phyloP scores from a whole-genome alignment of 2,888 invertebrate species.

The Trichacis sp. region DNA sequence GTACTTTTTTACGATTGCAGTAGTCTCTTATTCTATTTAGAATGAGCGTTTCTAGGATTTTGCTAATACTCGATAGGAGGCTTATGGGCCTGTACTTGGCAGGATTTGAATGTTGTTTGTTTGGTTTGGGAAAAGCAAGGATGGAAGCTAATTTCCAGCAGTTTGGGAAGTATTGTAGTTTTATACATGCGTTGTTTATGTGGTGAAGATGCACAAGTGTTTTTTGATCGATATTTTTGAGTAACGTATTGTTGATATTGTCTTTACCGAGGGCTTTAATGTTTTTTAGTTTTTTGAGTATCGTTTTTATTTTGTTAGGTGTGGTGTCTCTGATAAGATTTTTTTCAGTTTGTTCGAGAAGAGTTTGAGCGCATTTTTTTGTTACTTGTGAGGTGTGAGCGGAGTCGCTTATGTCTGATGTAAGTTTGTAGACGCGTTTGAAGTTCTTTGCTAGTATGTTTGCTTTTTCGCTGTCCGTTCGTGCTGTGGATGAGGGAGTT shows the following conservation, averaged over 20 bases:
- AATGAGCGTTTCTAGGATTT: conserved; percentile 14
- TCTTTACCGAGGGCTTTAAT: conserved; percentile 13
- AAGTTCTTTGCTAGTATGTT: too few relatives aligned
- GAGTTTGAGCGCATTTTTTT: too few relatives aligned
- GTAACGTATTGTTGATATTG: conserved; percentile 5
- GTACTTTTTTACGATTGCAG: neutral
- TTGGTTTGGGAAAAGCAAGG: conserved; percentile 11
- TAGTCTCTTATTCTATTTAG: neutral
- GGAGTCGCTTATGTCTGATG: too few relatives aligned
- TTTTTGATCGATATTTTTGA: conserved; percentile 1
- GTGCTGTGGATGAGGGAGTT: too few relatives aligned
- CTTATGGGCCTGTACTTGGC: conserved; percentile 17
- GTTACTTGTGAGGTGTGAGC: too few relatives aligned
- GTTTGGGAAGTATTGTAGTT: conserved; percentile 9
- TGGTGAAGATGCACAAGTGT: neutral
- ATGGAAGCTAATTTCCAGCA: conserved; percentile 17
- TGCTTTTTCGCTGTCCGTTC: too few relatives aligned
- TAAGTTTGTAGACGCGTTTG: too few relatives aligned
- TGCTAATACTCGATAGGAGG: conserved; percentile 3
- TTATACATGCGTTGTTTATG: conserved; percentile 18
- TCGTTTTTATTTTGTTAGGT: neutral
- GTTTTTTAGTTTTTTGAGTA: conserved; percentile 10
- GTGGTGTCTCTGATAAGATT: neutral
- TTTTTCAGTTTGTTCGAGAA: too few relatives aligned
- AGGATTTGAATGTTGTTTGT: neutral